A percentile compares a stretch with the other conserved stretches of the same genome.
Evolutionary conservation across 2,113 vertebrate genomes (phyloP).

Genomic region (Anseranas semipalmata): DNA sequence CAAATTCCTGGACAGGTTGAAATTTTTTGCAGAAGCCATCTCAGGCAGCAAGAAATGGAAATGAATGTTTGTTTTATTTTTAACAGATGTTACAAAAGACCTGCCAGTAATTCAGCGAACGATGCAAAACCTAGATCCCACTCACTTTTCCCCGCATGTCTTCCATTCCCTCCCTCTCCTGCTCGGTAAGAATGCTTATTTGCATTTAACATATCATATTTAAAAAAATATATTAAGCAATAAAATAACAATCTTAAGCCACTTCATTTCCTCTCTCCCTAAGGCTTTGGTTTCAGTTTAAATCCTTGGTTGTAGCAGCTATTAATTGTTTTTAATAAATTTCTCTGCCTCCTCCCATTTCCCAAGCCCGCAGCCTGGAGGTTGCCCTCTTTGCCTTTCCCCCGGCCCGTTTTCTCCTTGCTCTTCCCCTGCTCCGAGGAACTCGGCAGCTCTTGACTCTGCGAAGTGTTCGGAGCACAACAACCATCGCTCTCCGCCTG

Average conservation of each 20-base stretch:
- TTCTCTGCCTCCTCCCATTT: background rate
- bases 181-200: background rate
- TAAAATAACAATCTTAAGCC: constrained; percentile 32
- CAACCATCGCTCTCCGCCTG: fast-evolving
- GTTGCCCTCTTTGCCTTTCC: background rate
- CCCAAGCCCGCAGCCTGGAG: background rate
- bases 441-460: background rate
- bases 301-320: constrained; percentile 1
- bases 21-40: constrained; percentile 64
- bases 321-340: constrained; percentile 43
- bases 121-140: constrained; percentile 60
- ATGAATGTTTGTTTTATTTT: constrained; percentile 71
- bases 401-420: background rate
- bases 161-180: constrained; percentile 40
- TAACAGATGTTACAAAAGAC: constrained; percentile 75
- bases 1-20: constrained; percentile 71
- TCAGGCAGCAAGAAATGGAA: constrained; percentile 61
- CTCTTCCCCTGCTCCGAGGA: background rate
- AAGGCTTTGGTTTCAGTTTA: constrained; percentile 38
- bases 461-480: background rate
- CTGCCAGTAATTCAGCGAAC: constrained; percentile 61
- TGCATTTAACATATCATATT: constrained; percentile 42
- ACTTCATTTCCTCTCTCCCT: constrained; percentile 51
- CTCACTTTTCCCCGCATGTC: constrained; percentile 49
- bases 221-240: background rate